Evolutionary conservation across 2,888 invertebrate genomes (phyloP), one percentile per base, ranked within the genome.

Genomic region (Nowickia ferox): DNA sequence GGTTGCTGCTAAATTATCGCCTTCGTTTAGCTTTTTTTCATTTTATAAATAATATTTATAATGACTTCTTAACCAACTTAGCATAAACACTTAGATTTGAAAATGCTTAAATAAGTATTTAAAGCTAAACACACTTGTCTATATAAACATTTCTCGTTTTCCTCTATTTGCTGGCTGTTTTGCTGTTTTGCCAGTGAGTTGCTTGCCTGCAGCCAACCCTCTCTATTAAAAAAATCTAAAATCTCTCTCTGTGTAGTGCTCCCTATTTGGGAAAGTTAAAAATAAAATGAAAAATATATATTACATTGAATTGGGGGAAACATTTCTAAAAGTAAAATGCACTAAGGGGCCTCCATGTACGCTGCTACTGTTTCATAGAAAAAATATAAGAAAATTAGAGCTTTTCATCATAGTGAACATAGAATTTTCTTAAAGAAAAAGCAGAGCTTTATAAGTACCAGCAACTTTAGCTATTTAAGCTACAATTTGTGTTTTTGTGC

Each of bases 51-150:
- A 68, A 59, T 83, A 66, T 74, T 65, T 79, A 59, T 69, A 84
- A 84, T 71, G 61, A 38, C 44, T 72, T 72, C 72, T 81, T 71
- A 82, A 80, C 66, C 65, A 80, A 76, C 57, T 80, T 84, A 84
- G 77, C 81, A 77, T 80, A 81, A 81, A 81, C 76, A 81, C 81
- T 84, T 80, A 57, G 57, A 71, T 76, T 66, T 53, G 13, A 65
- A 57, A 80, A 79, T 55, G 22, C 55, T 53, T 66, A 74, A 79
- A 55, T 65, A 4, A 53, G 30, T 53, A 38, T 61, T 61, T 40
- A 59, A 63, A 80, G 72, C 63, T 30, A 75, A 84, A 59, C 71
- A 66, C 78, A 75, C 75, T 84, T 84, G 79, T 80, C 76, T 76
- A 59, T 72, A 59, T 77, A 76, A 76, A 79, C 55, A 76, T 59